A percentile compares a stretch with the other conserved stretches of the same genome.
These are phyloP conservation scores for Lordiphosa stackelbergi DNA, from an alignment of 1,140 invertebrate species.

Conservation along the genomic window DNA sequence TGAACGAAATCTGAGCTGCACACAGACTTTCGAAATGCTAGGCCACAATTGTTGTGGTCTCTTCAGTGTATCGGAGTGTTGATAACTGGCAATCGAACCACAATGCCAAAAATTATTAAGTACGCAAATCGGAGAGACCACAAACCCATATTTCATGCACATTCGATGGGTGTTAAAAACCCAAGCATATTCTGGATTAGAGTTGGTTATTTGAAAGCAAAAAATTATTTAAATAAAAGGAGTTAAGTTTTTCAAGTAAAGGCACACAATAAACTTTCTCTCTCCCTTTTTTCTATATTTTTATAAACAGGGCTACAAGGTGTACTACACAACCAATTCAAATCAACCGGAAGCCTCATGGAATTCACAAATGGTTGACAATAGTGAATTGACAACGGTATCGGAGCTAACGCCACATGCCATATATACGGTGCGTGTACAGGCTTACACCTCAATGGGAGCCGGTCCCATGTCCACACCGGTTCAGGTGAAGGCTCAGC, in stretches of 20 bases:
- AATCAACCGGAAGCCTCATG: conserved; percentile 91
- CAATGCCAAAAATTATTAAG: conserved; percentile 41
- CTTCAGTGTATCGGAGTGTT: conserved; percentile 21
- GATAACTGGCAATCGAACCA: conserved; percentile 22
- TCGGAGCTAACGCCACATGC: conserved; percentile 91
- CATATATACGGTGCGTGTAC: conserved; percentile 94
- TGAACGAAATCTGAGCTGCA: conserved; percentile 43
- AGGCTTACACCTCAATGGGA: conserved; percentile 93
- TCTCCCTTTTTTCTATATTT: conserved; percentile 3
- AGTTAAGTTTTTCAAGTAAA: no score
- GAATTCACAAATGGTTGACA: conserved; percentile 95
- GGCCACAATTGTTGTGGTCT: conserved; percentile 52
- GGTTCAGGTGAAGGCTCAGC: conserved; percentile 96
- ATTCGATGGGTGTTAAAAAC: no score
- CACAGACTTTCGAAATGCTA: conserved; percentile 23
- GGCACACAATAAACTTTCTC: no score
- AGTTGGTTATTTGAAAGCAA: no score
- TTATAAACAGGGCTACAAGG: conserved; percentile 92
- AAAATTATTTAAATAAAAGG: no score
- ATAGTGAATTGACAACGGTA: conserved; percentile 95
- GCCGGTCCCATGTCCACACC: conserved; percentile 93
- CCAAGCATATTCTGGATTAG: no score
- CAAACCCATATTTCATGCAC: conserved; percentile 24
- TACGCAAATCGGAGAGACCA: conserved; percentile 40
- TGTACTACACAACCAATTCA: conserved; percentile 95